Conservation (phyloP, 2,113 vertebrate genomes). For the Archocentrus centrarchus region DNA sequence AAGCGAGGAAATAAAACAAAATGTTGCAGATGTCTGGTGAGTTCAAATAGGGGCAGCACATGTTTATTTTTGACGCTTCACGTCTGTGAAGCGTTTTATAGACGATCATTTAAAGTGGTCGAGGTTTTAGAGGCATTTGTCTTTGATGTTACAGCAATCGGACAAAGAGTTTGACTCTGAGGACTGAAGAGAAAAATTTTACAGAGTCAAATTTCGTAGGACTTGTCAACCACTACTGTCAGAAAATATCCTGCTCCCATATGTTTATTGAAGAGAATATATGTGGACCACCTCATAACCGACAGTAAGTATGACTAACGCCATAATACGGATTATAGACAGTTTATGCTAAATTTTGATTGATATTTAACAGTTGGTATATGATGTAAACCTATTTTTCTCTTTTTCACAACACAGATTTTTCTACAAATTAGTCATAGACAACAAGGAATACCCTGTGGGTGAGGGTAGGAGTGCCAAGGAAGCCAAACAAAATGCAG, state of each 20-base stretch:
- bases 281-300: slow-evolving; percentile 46
- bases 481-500: slow-evolving; percentile 19
- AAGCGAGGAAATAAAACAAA: neutral
- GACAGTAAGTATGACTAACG: slow-evolving; percentile 56
- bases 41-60: fast-evolving
- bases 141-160: neutral
- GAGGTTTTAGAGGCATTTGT: neutral
- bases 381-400: neutral
- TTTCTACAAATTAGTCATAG: slow-evolving; percentile 57
- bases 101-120: fast-evolving
- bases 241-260: neutral
- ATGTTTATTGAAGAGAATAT: neutral
- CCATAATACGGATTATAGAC: neutral
- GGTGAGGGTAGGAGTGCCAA: neutral
- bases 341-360: neutral
- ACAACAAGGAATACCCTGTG: neutral
- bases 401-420: slow-evolving; percentile 59
- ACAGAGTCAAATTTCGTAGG: slow-evolving; percentile 50
- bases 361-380: neutral
- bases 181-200: neutral
- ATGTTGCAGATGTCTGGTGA: fast-evolving
- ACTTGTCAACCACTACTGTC: slow-evolving; percentile 56
- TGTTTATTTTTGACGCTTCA: fast-evolving
- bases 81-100: neutral
- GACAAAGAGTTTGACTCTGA: neutral